Conservation (phyloP, 2,888 invertebrate species). For the Acanthosoma haemorrhoidale region DNA sequence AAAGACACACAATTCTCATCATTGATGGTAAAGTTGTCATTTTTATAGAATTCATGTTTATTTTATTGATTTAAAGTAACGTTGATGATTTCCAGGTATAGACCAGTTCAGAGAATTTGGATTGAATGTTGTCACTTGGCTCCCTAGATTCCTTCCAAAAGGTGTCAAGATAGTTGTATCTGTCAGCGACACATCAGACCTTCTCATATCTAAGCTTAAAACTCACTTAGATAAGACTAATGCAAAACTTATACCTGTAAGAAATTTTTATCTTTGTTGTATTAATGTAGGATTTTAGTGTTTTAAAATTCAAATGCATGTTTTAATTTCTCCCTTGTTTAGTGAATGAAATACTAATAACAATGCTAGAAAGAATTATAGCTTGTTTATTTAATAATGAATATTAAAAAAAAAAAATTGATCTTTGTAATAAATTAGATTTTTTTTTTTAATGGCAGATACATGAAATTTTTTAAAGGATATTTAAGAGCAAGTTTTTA, state of each 20-base stretch:
- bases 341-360: too few relatives aligned
- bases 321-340: too few relatives aligned
- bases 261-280: too few relatives aligned
- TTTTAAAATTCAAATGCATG: too few relatives aligned
- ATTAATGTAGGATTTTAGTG: too few relatives aligned
- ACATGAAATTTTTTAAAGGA: too few relatives aligned
- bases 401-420: too few relatives aligned
- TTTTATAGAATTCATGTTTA: not conserved
- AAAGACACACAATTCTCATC: conserved; percentile 16
- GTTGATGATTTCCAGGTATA: conserved; percentile 1
- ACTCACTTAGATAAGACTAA: conserved; percentile 33
- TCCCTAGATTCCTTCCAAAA: conserved; percentile 66
- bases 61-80: not conserved
- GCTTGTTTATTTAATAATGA: too few relatives aligned
- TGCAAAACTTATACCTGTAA: conserved; percentile 33
- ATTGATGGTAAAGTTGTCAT: conserved; percentile 13
- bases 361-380: too few relatives aligned
- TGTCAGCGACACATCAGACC: conserved; percentile 45
- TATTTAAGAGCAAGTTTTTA: too few relatives aligned
- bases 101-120: conserved; percentile 54
- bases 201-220: conserved; percentile 27
- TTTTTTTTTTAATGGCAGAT: too few relatives aligned
- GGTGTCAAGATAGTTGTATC: conserved; percentile 73
- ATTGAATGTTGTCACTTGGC: conserved; percentile 64
- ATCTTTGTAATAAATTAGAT: too few relatives aligned